These are phyloP conservation scores for Adoxophyes honmai DNA, from an alignment of 1,140 invertebrate species.

Conservation along the genomic window DNA sequence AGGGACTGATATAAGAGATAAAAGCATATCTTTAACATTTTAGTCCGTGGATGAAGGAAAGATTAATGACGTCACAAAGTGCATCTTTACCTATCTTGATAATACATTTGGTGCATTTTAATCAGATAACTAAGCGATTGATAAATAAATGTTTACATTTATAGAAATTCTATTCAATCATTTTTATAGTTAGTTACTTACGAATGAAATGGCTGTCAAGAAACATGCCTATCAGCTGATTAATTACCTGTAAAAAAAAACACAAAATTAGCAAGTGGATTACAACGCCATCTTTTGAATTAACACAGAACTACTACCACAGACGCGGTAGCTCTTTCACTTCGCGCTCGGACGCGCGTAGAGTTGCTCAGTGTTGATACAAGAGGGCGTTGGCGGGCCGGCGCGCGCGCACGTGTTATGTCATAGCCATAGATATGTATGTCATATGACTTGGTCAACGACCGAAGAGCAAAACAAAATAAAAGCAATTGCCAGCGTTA, in stretches of 20 bases:
- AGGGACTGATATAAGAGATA: background rate
- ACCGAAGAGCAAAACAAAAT: constrained; percentile 6
- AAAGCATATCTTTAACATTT: background rate
- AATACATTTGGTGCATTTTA: background rate
- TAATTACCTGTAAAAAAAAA: constrained; percentile 22
- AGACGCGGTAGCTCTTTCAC: background rate
- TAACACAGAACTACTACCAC: constrained; percentile 17
- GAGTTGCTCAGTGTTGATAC: background rate
- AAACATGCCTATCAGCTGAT: no score
- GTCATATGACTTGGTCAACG: constrained; percentile 15
- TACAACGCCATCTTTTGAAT: constrained; percentile 26
- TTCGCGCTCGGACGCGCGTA: background rate
- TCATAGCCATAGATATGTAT: background rate
- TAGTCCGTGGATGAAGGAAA: background rate
- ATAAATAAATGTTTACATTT: no score
- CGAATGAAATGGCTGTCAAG: no score
- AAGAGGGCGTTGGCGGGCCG: background rate
- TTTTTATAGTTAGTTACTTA: no score
- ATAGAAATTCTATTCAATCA: no score
- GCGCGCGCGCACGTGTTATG: background rate
- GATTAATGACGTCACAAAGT: background rate
- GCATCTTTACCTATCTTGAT: background rate
- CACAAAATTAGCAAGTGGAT: background rate
- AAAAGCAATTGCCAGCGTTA: background rate
- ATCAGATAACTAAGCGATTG: background rate